Percentiles rank a stretch among this genome's conserved stretches.
Evolutionary conservation across 2,888 invertebrate genomes (phyloP).

Genomic region (Orthosia gracilis): DNA sequence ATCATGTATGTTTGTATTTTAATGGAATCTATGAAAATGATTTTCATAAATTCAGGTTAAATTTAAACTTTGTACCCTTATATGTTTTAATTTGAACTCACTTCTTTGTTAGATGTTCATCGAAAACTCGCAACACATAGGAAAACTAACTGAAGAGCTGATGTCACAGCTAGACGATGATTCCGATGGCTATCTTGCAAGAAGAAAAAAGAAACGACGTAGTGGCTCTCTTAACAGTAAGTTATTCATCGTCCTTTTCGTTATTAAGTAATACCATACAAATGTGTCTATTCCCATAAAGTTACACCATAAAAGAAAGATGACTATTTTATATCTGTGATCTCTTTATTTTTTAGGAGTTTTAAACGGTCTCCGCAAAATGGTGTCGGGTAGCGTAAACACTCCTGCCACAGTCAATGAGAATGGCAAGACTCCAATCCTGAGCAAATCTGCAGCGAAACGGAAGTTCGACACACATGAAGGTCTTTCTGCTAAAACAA

Average conservation of each 20-base stretch:
- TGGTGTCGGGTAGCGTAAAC: constrained; percentile 93
- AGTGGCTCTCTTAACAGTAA: constrained; percentile 97
- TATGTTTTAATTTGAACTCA: too few relatives aligned
- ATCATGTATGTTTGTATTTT: too few relatives aligned
- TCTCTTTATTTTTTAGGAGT: constrained; percentile 90
- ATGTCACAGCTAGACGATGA: constrained; percentile 88
- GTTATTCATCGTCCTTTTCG: constrained; percentile 61
- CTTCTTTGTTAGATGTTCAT: constrained; percentile 92
- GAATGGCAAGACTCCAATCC: constrained; percentile 90
- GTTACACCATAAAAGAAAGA: background rate
- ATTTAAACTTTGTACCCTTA: too few relatives aligned
- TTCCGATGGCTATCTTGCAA: constrained; percentile 87
- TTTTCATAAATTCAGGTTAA: too few relatives aligned
- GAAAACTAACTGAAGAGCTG: constrained; percentile 92
- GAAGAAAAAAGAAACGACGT: constrained; percentile 95
- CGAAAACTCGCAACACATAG: constrained; percentile 94
- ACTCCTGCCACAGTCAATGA: constrained; percentile 88
- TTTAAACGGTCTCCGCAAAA: constrained; percentile 94
- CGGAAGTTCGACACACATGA: constrained; percentile 92
- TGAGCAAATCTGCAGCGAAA: constrained; percentile 92
- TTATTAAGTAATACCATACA: background rate
- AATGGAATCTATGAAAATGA: too few relatives aligned
- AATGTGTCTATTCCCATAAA: background rate
- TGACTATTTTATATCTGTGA: background rate
- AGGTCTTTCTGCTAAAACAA: constrained; percentile 93